Conservation (phyloP, 2,797 vertebrate species). For the Neosilurus mollespiculum region DNA sequence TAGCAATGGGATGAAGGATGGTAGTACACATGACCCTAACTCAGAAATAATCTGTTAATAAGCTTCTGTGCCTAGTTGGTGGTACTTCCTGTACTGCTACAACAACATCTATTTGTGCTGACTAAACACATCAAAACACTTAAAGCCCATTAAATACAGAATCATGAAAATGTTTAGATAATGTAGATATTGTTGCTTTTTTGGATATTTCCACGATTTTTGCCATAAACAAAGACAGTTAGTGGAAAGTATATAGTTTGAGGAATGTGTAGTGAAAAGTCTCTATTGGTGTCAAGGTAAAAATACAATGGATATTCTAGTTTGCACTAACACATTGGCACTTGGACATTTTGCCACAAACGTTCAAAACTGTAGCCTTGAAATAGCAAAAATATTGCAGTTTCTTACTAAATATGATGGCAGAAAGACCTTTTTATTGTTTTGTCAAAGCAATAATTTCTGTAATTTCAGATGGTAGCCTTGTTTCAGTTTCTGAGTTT, state of each 20-base stretch:
- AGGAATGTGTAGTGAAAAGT: too few species aligned
- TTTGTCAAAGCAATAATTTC: neutral
- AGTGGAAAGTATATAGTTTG: neutral
- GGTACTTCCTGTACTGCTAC: neutral
- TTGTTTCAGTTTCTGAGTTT: too few species aligned
- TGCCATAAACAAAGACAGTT: neutral
- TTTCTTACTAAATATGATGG: constrained; percentile 8
- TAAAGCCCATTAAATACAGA: neutral
- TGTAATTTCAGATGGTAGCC: neutral
- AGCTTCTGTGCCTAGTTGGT: neutral
- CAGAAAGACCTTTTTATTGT: neutral
- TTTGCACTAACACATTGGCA: neutral
- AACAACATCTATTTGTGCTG: neutral
- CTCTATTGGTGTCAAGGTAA: neutral
- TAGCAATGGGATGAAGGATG: too few species aligned
- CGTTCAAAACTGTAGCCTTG: neutral
- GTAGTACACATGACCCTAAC: neutral
- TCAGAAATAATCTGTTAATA: neutral
- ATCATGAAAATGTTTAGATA: neutral
- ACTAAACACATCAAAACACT: neutral
- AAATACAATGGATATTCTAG: neutral
- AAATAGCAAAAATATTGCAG: neutral
- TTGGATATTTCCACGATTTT: neutral
- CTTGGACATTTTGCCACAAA: neutral
- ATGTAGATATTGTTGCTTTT: neutral